Evolutionary conservation across 2,888 invertebrate genomes (phyloP), one percentile per base, ranked within the genome.

Genomic region (Thymelicus acteon): DNA sequence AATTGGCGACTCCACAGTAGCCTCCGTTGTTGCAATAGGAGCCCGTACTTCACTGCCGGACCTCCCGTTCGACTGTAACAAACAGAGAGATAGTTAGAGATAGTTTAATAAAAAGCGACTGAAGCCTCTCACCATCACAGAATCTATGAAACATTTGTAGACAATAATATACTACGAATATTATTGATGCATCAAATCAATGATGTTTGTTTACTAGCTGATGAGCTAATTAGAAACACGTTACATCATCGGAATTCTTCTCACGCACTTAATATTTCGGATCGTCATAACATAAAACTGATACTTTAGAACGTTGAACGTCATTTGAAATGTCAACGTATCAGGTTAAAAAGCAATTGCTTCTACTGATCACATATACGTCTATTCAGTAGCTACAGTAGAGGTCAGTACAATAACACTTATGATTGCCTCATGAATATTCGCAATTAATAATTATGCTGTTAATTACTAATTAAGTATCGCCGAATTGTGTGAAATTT

Each of bases 21-120:
- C 91, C 82, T 94, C 95, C 69, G 94, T 93, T 78, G 94, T 90
- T 75, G 94, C 95, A 80, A 95, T 94, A 72, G 95, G 95, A 76
- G 95, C 92, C 73, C 90, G 86, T 69, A 88, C 84, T 78, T 93
- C 94, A 83, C 88, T 92, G 70, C 85, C 82, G 66, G 88, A 85
- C 75, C 89, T 86, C 77, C 85, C 86, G 88, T 86, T 92, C 73
- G 87, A 82, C 94, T 94, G 89, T 76, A 91, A 90, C 84, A 44
- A 87, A 89, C 75, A 74, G 77, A 74, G 77, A 76, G 78, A 77
- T 13, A 48, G n/a, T n/a, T n/a, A 74, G 77, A 76, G 78, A 77
- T 19, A 75, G 73, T 76, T 75, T 69, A 70, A 39, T 61, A 71
- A 67, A 62, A 67, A 13, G n/a, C n/a, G 24, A 67, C 49, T 39